Base-by-base conservation (phyloP, 2,888 invertebrate species). In the Eupithecia tripunctaria region DNA sequence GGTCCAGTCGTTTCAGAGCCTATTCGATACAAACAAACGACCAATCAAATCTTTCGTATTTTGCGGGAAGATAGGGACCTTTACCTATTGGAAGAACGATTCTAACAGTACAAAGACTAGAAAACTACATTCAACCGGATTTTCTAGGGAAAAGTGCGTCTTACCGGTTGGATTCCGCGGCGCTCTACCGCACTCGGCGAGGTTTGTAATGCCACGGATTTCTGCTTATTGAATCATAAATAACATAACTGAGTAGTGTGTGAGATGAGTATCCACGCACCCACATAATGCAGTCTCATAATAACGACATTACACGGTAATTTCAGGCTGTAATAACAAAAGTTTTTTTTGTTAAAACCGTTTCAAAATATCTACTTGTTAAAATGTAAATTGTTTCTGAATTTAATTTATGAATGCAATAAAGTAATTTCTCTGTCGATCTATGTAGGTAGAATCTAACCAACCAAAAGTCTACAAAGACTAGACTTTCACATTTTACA, bases 201-300 rank as follows among this genome's bases (percentile, higher is more conserved):
- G 38, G 70, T 77, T 80, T 76, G 78, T 78, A 80, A 80, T 66
- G 38, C 21, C 32, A 64, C 32, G 15, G 75, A 75, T 76, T 76
- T 78, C 79, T 80, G 78, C 79, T 62, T 62, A 76, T 77, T 80
- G 78, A 85, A 82, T 85, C 83, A 82, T 78, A 82, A 43, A 1
- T 8, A 14, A 79, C 79, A 78, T 81, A 81, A 81, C 75, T 81
- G 77, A 81, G 75, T 80, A 80, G 76, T 81, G 76, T 81, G 76
- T 81, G 76, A 79, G 71, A n/a, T 70, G 68, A 7, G 29, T 60
- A 60, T 62, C 32, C 64, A 15, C 43, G 5, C 14, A 10, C 56
- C 27, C 10, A 43, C 64, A 67, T 25, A 70, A 72, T 73, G 78
- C 80, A 59, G 15, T 14, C 15, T 14, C 6, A 25, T 27, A 81